Evolutionary conservation across 1,140 invertebrate genomes (phyloP).

Genomic region (Drosophila watanabei): DNA sequence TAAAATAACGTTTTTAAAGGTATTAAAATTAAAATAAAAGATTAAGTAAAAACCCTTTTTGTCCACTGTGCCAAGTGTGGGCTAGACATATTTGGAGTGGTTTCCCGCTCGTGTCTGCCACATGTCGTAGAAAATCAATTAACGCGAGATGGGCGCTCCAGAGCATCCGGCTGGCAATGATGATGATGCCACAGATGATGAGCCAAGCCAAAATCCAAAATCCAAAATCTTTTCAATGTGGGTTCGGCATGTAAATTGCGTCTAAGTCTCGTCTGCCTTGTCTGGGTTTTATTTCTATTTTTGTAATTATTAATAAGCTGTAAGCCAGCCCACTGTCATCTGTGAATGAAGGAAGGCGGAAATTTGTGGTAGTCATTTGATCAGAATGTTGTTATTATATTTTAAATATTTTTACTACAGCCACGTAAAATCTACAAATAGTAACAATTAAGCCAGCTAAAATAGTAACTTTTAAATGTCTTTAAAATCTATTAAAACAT

Average conservation of each 20-base stretch:
- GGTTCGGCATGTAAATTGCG: slow-evolving; percentile 48
- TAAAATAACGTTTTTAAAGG: neutral
- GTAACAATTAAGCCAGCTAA: no score
- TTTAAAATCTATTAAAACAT: no score
- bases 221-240: slow-evolving; percentile 14
- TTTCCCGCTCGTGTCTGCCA: slow-evolving; percentile 10
- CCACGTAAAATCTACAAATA: neutral
- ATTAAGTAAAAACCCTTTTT: neutral
- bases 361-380: neutral
- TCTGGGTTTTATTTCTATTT: neutral
- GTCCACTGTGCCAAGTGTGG: slow-evolving; percentile 11
- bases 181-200: slow-evolving; percentile 21
- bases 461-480: no score
- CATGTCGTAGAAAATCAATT: slow-evolving; percentile 39
- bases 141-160: slow-evolving; percentile 11
- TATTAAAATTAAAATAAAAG: neutral
- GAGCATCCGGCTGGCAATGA: slow-evolving; percentile 33
- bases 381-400: neutral
- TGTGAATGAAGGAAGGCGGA: slow-evolving; percentile 8
- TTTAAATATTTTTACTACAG: neutral
- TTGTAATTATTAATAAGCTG: slow-evolving; percentile 18
- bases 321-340: slow-evolving; percentile 19
- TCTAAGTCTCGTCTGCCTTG: slow-evolving; percentile 35
- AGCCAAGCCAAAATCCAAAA: slow-evolving; percentile 33
- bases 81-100: slow-evolving; percentile 9